A percentile compares a stretch with the other conserved stretches of the same genome.
Conservation (phyloP, 2,888 invertebrate genomes). For the Diarsia mendica region DNA sequence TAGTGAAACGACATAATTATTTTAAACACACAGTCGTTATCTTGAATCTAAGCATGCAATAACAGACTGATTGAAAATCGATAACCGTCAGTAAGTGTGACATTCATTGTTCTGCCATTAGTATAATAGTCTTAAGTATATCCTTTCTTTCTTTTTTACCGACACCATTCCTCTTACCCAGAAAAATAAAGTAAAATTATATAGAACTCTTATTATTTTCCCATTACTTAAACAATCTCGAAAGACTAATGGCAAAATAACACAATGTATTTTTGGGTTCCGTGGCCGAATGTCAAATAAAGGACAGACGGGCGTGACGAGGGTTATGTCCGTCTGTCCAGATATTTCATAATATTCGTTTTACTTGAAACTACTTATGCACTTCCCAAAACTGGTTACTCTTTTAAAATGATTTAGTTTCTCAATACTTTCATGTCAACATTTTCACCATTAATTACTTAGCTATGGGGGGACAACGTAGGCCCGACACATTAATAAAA, state of each 20-base stretch:
- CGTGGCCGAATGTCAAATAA: not conserved
- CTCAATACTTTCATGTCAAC: no score
- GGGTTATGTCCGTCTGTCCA: not conserved
- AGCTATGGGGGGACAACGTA: no score
- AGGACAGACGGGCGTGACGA: not conserved
- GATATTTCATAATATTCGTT: not conserved
- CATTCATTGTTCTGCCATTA: not conserved
- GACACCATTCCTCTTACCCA: not conserved
- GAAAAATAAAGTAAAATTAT: conserved; percentile 8
- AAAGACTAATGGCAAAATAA: conserved; percentile 27
- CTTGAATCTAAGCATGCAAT: no score
- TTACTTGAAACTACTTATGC: not conserved
- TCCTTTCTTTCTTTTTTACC: not conserved
- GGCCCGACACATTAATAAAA: no score
- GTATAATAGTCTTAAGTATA: not conserved
- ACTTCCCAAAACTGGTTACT: no score
- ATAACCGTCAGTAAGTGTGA: not conserved
- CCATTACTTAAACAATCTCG: not conserved
- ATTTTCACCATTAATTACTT: no score
- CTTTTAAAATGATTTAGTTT: no score
- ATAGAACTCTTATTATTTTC: conserved; percentile 25
- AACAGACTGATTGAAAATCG: not conserved
- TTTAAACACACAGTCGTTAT: no score
- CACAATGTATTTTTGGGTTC: not conserved
- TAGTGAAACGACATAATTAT: no score